Evolutionary conservation across 2,113 vertebrate species (phyloP), one percentile per base, ranked within the genome.

Genomic region (Pagrus major): DNA sequence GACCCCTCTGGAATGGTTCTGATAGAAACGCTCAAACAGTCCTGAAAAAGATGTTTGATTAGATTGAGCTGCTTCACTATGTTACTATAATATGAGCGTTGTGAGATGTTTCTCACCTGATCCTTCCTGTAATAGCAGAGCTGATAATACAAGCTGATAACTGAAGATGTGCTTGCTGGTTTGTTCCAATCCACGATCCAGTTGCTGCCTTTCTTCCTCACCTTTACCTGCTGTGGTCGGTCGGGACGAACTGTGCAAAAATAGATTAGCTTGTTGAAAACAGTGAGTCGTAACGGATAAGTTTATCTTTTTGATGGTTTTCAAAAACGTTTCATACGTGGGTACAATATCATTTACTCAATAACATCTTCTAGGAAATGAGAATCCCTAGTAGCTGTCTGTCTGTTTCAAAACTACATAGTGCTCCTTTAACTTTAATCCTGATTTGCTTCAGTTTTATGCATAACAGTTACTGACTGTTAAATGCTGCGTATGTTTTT

Each of bases 141-240:
- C 73, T 94, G 33, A 56, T 93, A 92, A 16, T 0, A 42, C 25
- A 92, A 29, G 0, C 0, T 0, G 9, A 76, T 0, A 0, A 0
- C 0, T 0, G 31, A 0, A 1, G 1, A 1, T n/a, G 10, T 42
- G 18, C 2, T 41, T 0, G n/a, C n/a, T n/a, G 91, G 85, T 15
- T 10, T 0, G 0, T 56, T 67, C 95, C 95, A 95, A 5, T 64
- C 69, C 37, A 95, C 84, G 0, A 59, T 23, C 93, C 91, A 94
- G 73, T 58, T 25, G 0, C 1, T 10, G 6, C 46, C 20, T 1
- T 56, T 29, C 33, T 86, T 20, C 3, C 0, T 77, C 66, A 93
- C 86, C 0, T 6, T 15, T 1, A 95, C 71, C 2, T 65, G 5
- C 23, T 1, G 20, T 3, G 93, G 93, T 0, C 76, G 67, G 9